Conservation (phyloP, 2,113 vertebrate species). For the Myrmophylax atrothorax region DNA sequence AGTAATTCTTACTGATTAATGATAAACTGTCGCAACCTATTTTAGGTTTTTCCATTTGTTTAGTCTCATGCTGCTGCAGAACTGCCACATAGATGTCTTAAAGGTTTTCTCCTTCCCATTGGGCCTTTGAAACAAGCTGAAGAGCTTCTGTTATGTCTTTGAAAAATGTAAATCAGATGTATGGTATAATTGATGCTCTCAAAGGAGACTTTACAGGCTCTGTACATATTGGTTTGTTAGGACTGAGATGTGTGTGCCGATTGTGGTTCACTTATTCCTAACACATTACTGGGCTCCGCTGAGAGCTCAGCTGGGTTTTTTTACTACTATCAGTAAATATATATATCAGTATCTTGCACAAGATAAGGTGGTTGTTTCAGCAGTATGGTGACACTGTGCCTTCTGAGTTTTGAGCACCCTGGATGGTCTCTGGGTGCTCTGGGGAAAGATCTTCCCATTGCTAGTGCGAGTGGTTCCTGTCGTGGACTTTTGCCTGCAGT, state of each 20-base stretch:
- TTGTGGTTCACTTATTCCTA: not conserved
- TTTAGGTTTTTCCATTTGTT: conserved; percentile 63
- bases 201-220: conserved; percentile 18
- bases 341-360: not conserved
- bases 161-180: conserved; percentile 26
- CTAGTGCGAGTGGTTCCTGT: not conserved
- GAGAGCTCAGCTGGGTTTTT: not conserved
- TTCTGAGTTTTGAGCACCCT: not conserved
- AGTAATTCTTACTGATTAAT: conserved; percentile 54
- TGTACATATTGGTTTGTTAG: conserved; percentile 9
- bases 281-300: not conserved
- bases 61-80: conserved; percentile 45
- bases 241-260: not conserved
- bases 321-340: not conserved
- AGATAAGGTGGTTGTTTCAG: not conserved
- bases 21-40: conserved; percentile 41
- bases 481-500: not conserved
- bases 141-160: conserved; percentile 25
- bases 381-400: not conserved
- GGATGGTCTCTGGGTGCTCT: not conserved
- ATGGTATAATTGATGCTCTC: not conserved
- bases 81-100: conserved; percentile 14
- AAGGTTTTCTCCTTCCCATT: not conserved
- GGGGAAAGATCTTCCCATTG: not conserved
- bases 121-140: conserved; percentile 24